phyloP scores from a whole-genome alignment of 2,113 vertebrate genomes.

The Salvelinus sp. region DNA sequence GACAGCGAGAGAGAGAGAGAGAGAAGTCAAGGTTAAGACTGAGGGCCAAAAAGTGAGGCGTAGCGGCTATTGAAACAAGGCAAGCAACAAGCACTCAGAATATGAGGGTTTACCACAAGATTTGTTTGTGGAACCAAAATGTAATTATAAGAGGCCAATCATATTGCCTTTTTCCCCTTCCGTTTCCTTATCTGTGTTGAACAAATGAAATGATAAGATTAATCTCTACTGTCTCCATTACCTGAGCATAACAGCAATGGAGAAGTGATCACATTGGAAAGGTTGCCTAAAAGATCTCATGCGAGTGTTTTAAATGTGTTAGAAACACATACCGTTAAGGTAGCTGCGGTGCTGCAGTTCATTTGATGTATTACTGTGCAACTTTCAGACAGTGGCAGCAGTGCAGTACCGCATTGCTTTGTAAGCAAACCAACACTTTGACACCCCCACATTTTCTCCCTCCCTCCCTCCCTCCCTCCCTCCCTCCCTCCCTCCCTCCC shows the following conservation, averaged over 20 bases:
- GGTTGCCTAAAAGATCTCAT: not conserved
- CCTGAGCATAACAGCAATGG: not conserved
- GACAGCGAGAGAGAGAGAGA: too few relatives aligned
- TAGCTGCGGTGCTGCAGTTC: not conserved
- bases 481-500: not conserved
- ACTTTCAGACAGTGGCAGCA: not conserved
- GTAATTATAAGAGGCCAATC: not conserved
- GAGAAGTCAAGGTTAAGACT: too few relatives aligned
- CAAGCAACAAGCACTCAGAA: not conserved
- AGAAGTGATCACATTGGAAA: not conserved
- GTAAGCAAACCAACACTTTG: not conserved
- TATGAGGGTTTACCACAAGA: not conserved
- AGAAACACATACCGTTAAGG: too few relatives aligned
- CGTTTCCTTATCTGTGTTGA: not conserved
- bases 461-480: not conserved
- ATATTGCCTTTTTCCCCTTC: not conserved
- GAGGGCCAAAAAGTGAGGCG: not conserved
- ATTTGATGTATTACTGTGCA: not conserved
- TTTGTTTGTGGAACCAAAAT: not conserved
- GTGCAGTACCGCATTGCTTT: not conserved
- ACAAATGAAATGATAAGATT: not conserved
- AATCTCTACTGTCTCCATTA: not conserved
- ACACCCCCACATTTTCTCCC: not conserved
- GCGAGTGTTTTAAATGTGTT: not conserved
- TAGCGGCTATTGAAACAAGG: not conserved